Percentiles rank a stretch among this genome's conserved stretches.
Evolutionary conservation across 1,140 invertebrate genomes (phyloP).

Genomic region (Goniozus legneri): DNA sequence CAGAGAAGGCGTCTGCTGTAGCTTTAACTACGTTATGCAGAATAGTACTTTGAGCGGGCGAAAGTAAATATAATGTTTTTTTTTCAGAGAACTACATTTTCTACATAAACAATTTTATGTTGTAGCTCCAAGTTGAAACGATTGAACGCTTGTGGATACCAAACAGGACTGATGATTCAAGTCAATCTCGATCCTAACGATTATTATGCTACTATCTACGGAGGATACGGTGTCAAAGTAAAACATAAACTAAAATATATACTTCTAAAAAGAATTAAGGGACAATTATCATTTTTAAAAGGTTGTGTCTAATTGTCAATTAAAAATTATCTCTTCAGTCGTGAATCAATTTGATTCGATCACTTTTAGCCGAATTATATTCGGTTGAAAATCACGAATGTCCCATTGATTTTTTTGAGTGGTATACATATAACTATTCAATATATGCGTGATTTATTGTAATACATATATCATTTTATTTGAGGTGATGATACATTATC

Average conservation of each 20-base stretch:
- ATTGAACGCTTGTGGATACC: constrained; percentile 59
- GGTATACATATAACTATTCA: not conserved
- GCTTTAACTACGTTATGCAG: constrained; percentile 59
- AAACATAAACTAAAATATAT: not conserved
- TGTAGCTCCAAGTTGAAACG: too few species aligned
- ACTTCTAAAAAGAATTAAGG: too few species aligned
- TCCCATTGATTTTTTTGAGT: too few species aligned
- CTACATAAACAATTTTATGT: too few species aligned
- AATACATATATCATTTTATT: constrained; percentile 1
- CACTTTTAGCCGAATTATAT: too few species aligned
- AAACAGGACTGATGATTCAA: constrained; percentile 60
- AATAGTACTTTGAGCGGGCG: not conserved
- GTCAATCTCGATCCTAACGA: constrained; percentile 46
- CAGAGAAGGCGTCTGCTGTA: constrained; percentile 60
- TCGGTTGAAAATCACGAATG: too few species aligned
- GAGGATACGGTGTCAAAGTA: constrained; percentile 32
- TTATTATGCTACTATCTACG: constrained; percentile 31
- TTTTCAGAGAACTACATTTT: constrained; percentile 13
- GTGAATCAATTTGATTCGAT: too few species aligned
- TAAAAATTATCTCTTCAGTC: too few species aligned
- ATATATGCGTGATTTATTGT: too few species aligned
- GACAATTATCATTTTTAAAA: too few species aligned
- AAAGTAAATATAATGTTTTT: not conserved
- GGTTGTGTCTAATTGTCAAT: too few species aligned
- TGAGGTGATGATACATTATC: constrained; percentile 60